Evolutionary conservation across 2,888 invertebrate genomes (phyloP), one percentile per base, ranked within the genome.

Genomic region (Podotricha telesiphe): DNA sequence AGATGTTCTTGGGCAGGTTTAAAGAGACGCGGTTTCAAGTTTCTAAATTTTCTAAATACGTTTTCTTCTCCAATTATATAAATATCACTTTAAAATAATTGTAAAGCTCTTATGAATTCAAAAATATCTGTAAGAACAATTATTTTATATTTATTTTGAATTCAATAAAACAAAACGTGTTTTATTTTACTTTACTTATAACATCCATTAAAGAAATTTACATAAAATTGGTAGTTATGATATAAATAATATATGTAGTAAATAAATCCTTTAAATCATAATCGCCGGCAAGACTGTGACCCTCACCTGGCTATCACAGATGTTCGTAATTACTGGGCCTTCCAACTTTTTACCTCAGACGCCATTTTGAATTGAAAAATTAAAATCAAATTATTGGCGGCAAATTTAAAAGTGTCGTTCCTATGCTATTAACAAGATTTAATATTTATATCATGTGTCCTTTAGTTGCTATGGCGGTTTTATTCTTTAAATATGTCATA

Each of bases 291-390:
- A 28, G 55, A 47, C 37, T 64, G 28, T 59, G 68, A 65, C 69
- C 65, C 55, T 68, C 65, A 69, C 69, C 69, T 69, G 65, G 69
- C 61, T 55, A 55, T 47, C 69, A 69, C 69, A 65, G 65, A 69
- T 68, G 68, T 59, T 51, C 51, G 42, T 69, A 59, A 69, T 69
- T 55, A 65, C 47, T 22, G 59, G 59, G 51, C 51, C 61, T 53
- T 61, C 50, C 51, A 67, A 67, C 28, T 59, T 67, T 67, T 67
- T 67, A 50, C 59, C 50, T 53, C 53, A 50, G 61, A 69, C 65
- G 65, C 61, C 69, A 65, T 37, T 47, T 65, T 69, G 69, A 65
- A 59, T 45, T 55, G 17, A 19, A 61, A 42, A 59, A 67, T 59
- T 67, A 67, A 67, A 59, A 66, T 51, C 17, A 66, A 61, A 67